Conservation (phyloP, 2,888 invertebrate genomes). For the Agrypnus murinus region DNA sequence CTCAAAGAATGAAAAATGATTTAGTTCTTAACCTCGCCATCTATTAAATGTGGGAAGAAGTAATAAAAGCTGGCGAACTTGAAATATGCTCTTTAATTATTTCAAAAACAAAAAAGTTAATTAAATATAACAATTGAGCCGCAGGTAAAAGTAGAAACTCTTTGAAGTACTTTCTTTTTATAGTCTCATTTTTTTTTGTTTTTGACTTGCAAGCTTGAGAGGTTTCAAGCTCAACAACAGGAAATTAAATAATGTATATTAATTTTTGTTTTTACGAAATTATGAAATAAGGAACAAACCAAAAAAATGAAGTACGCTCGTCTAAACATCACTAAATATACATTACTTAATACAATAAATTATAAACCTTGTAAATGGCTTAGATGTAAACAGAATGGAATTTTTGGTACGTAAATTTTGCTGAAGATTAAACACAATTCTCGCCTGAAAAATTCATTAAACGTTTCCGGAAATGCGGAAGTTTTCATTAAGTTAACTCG, state of each 20-base stretch:
- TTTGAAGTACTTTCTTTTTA: not conserved
- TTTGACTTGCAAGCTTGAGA: not conserved
- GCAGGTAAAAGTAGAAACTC: not conserved
- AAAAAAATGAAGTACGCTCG: not conserved
- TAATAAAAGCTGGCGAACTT: not conserved
- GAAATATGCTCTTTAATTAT: not conserved
- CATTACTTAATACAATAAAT: conserved; percentile 3
- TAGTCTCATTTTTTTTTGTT: not conserved
- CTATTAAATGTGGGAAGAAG: not conserved
- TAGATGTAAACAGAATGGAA: not conserved
- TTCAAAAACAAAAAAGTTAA: not conserved
- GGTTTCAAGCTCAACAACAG: too few species aligned
- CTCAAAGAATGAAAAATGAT: conserved; percentile 9
- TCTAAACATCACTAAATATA: conserved; percentile 10
- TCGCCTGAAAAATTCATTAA: not conserved
- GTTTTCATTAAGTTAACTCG: too few species aligned
- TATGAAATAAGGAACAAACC: not conserved
- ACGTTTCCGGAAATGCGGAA: conserved; percentile 14
- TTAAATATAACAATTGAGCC: too few species aligned
- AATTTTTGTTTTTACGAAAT: too few species aligned
- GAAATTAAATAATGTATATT: too few species aligned
- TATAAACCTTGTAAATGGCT: not conserved
- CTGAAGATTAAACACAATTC: conserved; percentile 5
- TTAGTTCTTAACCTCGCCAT: not conserved
- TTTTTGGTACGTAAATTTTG: not conserved